These are phyloP conservation scores for Takifugu bimaculatus DNA, from an alignment of 2,113 vertebrate species.

Conservation along the genomic window DNA sequence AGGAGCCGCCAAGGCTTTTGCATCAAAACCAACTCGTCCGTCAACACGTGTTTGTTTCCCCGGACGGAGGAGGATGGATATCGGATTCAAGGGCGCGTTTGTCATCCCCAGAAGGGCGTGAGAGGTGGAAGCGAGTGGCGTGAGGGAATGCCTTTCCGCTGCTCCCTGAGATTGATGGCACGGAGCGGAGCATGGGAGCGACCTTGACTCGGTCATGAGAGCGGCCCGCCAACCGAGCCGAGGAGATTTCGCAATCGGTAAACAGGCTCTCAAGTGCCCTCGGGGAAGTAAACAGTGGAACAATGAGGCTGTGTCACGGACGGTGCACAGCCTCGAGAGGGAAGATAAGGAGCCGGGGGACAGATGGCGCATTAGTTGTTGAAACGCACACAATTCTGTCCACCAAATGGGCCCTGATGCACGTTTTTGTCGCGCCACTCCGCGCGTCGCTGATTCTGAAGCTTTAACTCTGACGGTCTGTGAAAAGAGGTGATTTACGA, in stretches of 20 bases:
- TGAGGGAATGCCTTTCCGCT: constrained; percentile 47
- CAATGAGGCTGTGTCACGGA: constrained; percentile 17
- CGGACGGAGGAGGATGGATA: constrained; percentile 33
- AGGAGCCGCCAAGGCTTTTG: constrained; percentile 22
- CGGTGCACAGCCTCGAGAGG: constrained; percentile 25
- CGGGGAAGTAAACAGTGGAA: constrained; percentile 50
- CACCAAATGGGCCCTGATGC: constrained; percentile 15
- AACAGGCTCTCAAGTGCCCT: constrained; percentile 37
- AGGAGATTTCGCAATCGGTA: constrained; percentile 42
- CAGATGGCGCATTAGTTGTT: constrained; percentile 26
- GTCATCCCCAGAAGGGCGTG: constrained; percentile 8
- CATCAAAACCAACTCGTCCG: constrained; percentile 35
- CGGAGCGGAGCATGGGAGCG: constrained; percentile 43
- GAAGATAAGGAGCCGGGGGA: constrained; percentile 24
- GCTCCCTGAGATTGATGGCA: constrained; percentile 40
- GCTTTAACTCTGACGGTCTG: too few species aligned
- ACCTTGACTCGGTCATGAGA: constrained; percentile 52
- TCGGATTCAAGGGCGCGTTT: constrained; percentile 41
- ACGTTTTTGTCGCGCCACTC: background rate
- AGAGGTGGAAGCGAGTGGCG: constrained; percentile 27
- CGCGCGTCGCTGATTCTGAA: too few species aligned
- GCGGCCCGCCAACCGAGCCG: constrained; percentile 2
- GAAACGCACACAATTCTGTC: constrained; percentile 13
- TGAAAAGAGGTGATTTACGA: too few species aligned
- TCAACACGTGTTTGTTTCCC: constrained; percentile 58